Evolutionary conservation across 2,888 invertebrate genomes (phyloP), one percentile per base, ranked within the genome.

Genomic region (Lasioglossum vierecki): DNA sequence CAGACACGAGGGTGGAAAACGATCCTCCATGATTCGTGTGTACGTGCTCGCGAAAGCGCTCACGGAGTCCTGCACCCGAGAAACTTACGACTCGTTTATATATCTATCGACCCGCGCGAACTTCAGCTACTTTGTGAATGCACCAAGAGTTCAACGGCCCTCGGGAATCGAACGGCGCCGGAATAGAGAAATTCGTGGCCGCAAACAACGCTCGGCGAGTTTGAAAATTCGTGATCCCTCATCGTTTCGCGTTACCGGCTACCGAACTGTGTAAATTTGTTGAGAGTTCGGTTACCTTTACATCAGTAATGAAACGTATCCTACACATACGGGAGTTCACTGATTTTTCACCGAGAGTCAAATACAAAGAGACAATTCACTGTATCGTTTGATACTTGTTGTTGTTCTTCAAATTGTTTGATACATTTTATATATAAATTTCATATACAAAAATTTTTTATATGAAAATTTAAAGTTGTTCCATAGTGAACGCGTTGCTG

Each of bases 1-100:
- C 91, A 92, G 92, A 92, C 92, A 84, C 84, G 82, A 63, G 87
- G 88, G 73, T 82, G 86, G 77, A 90, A 89, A 89, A 84, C 89
- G 89, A 89, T 89, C 85, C 89, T 73, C 63, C 75, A 76, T 82
- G 77, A 87, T 87, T 73, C 87, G 71, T 82, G 88, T 88, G 75
- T 83, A 89, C 90, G 86, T 88, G 90, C 85, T 76, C 80, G 83
- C 83, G 60, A 77, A 83, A 77, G 63, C 72, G 83, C 77, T 80
- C 81, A 71, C 86, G 71, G 75, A 72, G 80, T 81, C 80, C 78
- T 80, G 79, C 73, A 82, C 46, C 80, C 35, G 78, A n/a, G 84
- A 78, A 88, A 88, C 88, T 88, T 82, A 80, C 80, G 76, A 71
- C 88, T 82, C 84, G 88, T 88, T 88, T 88, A 84, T 84, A 83